Percentiles rank a stretch among this genome's conserved stretches.
Evolutionary conservation across 2,888 invertebrate species (phyloP).

Genomic region (Ormyrus rosae): DNA sequence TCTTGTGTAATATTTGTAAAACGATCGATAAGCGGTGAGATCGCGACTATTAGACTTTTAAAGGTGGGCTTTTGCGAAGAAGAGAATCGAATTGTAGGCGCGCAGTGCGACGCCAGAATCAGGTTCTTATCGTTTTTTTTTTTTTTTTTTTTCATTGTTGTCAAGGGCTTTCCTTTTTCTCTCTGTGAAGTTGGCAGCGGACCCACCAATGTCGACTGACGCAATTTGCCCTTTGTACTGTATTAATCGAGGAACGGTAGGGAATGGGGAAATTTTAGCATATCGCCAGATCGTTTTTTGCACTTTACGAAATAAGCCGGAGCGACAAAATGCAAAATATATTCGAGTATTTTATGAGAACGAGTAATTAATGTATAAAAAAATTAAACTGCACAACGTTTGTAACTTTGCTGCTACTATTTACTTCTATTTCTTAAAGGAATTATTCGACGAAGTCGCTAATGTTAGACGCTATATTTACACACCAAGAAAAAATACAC

Average conservation of each 20-base stretch:
- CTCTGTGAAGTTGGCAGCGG: not conserved
- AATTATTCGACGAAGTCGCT: constrained; percentile 49
- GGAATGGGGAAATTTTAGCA: constrained; percentile 32
- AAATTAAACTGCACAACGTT: constrained; percentile 49
- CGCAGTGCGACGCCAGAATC: constrained; percentile 46
- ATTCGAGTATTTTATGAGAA: constrained; percentile 47
- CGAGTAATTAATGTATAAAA: constrained; percentile 27
- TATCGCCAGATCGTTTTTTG: constrained; percentile 54
- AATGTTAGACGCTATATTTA: constrained; percentile 54
- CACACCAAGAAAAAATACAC: constrained; percentile 33
- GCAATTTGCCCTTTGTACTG: constrained; percentile 30
- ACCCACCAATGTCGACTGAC: constrained; percentile 41
- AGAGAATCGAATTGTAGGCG: constrained; percentile 28
- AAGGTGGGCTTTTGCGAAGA: constrained; percentile 37
- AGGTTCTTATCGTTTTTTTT: constrained; percentile 27
- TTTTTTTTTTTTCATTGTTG: not conserved
- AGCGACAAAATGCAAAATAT: constrained; percentile 47
- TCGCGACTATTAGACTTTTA: constrained; percentile 38
- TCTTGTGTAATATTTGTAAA: constrained; percentile 45
- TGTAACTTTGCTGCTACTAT: constrained; percentile 50
- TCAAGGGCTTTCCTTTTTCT: constrained; percentile 13
- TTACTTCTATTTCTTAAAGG: constrained; percentile 47
- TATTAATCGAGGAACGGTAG: constrained; percentile 25
- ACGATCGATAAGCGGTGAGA: constrained; percentile 32
- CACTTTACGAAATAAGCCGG: constrained; percentile 45